Evolutionary conservation across 2,888 invertebrate genomes (phyloP).

Genomic region (Drosophila niveifrons): DNA sequence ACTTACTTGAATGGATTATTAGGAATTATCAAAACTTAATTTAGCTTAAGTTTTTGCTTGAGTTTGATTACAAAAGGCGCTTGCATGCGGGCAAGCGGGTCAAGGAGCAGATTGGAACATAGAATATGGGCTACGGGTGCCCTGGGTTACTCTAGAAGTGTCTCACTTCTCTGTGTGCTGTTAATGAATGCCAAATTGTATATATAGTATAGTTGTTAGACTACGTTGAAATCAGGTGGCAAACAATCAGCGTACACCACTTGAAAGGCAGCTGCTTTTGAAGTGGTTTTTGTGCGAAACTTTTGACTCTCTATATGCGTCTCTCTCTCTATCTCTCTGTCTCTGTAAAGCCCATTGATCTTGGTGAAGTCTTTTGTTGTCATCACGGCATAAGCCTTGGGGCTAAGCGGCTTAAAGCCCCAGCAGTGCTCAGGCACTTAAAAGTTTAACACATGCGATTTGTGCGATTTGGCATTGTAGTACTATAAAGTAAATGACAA

Average conservation of each 20-base stretch:
- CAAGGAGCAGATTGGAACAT: neutral
- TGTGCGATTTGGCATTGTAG: constrained; percentile 48
- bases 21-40: constrained; percentile 83
- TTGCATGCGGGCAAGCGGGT: constrained; percentile 51
- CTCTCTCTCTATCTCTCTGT: constrained; percentile 24
- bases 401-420: constrained; percentile 66
- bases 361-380: constrained; percentile 67
- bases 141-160: neutral
- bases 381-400: constrained; percentile 45
- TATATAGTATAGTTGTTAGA: neutral
- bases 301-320: constrained; percentile 51
- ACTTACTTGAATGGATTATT: constrained; percentile 82
- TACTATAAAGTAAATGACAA: constrained; percentile 24
- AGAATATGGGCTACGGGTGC: neutral
- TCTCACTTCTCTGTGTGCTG: constrained; percentile 8
- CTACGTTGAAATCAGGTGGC: constrained; percentile 64
- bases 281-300: constrained; percentile 68
- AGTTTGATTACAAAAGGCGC: constrained; percentile 43
- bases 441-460: constrained; percentile 72
- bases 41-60: constrained; percentile 65
- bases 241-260: constrained; percentile 62
- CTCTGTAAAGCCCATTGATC: constrained; percentile 76
- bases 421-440: constrained; percentile 51
- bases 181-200: constrained; percentile 52
- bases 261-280: constrained; percentile 72